phyloP scores from a whole-genome alignment of 2,113 vertebrate genomes.

The Anhinga anhinga region DNA sequence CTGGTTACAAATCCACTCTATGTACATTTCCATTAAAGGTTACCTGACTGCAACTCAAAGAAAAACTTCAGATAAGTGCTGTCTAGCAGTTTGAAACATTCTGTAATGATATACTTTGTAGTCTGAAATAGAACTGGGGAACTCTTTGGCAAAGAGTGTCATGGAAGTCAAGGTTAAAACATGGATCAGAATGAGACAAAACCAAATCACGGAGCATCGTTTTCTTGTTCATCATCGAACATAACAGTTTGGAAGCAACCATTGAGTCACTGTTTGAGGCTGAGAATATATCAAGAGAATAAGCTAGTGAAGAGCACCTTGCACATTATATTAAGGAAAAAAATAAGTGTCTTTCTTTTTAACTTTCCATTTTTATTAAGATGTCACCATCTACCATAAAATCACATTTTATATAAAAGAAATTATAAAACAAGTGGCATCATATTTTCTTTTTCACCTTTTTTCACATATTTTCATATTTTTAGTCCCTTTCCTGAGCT shows the following conservation, averaged over 20 bases:
- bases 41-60: neutral
- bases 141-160: neutral
- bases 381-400: neutral
- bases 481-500: neutral
- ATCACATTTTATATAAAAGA: neutral
- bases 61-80: neutral
- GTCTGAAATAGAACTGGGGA: neutral
- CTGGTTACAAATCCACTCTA: too few species aligned
- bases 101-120: neutral
- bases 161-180: neutral
- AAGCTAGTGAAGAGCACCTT: neutral
- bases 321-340: neutral
- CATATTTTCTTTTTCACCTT: neutral
- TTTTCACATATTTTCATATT: neutral
- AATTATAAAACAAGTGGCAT: neutral
- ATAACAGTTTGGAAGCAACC: neutral
- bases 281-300: neutral
- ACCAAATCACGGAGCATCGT: neutral
- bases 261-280: neutral
- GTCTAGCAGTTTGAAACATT: neutral
- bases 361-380: neutral
- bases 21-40: neutral
- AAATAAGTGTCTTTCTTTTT: neutral
- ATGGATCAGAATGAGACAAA: neutral
- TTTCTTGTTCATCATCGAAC: neutral